Base-by-base conservation (phyloP, 2,888 invertebrate genomes). In the Drosophila prostipennis region DNA sequence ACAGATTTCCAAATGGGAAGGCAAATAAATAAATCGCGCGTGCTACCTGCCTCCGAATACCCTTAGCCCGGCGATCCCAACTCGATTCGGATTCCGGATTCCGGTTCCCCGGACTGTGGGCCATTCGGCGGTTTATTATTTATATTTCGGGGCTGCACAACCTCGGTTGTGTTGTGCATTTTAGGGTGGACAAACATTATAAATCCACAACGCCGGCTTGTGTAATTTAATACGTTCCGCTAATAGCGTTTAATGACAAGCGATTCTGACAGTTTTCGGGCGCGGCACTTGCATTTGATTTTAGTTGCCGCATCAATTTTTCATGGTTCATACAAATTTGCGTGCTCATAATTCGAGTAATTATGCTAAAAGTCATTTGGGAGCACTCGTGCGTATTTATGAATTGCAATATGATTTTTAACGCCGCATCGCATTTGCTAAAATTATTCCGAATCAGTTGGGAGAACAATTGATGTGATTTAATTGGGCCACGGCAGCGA, bases 201-300 rank as follows among this genome's bases (percentile, higher is more conserved):
- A 59, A 84, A 70, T 78, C 48, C 63, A 63, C 63, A 63, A 69
- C 67, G 56, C 60, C 77, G 61, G 63, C 69, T 39, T 61, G 32
- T 60, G 76, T 52, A 85, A 84, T 85, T 77, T 79, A 80, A 85
- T 87, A 83, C 79, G 64, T 74, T 74, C 56, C 10, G 69, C 74
- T 84, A 87, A 85, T 77, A 77, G 80, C 76, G 74, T 75, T 71
- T 75, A 57, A 67, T 64, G 68, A 67, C 60, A 65, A 81, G 64
- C 60, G 73, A 73, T 77, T 36, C 45, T 74, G 76, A 68, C 82
- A 76, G 57, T 75, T 72, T 68, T 56, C 42, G 52, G 59, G 63
- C 56, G 43, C 29, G 64, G 39, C 40, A 16, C 39, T 51, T 57
- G 43, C 54, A 73, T 70, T 67, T 74, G 71, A 61, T 61, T 63